Conservation (phyloP, 2,113 vertebrate genomes). For the Pantherophis guttatus region DNA sequence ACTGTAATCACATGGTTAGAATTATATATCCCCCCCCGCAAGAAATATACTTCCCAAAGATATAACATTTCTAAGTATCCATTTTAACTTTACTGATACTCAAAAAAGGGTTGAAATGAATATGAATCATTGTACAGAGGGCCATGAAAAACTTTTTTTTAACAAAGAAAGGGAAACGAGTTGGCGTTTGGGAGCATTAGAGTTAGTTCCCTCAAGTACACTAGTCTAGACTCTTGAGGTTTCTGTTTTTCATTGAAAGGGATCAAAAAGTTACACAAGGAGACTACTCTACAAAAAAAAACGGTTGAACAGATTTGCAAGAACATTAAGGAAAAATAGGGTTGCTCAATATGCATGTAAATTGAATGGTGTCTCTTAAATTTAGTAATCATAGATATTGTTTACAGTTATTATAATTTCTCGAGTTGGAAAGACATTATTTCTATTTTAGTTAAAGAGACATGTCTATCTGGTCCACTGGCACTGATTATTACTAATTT, state of each 20-base stretch:
- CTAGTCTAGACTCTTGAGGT: constrained; percentile 39
- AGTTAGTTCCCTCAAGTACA: constrained; percentile 57
- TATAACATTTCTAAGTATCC: not conserved
- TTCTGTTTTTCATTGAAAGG: constrained; percentile 37
- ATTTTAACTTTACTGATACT: not conserved
- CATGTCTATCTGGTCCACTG: not conserved
- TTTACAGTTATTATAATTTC: not conserved
- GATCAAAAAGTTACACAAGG: constrained; percentile 2
- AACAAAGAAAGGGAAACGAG: constrained; percentile 57
- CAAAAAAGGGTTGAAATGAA: not conserved
- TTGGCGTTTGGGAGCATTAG: constrained; percentile 55
- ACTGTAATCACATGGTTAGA: constrained; percentile 30
- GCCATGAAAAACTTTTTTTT: constrained; percentile 50
- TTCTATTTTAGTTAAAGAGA: not conserved
- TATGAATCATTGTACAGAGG: constrained; percentile 54
- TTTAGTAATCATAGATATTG: not conserved
- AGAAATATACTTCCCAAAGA: constrained; percentile 23
- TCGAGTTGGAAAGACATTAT: not conserved
- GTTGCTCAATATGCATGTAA: not conserved
- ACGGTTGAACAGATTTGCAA: not conserved
- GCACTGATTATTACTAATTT: not conserved
- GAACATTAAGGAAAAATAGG: not conserved
- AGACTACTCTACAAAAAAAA: not conserved
- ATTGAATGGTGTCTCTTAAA: not conserved
- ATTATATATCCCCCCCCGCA: constrained; percentile 4